Evolutionary conservation across 2,888 invertebrate genomes (phyloP), one percentile per base, ranked within the genome.

Genomic region (Pecten maximus): DNA sequence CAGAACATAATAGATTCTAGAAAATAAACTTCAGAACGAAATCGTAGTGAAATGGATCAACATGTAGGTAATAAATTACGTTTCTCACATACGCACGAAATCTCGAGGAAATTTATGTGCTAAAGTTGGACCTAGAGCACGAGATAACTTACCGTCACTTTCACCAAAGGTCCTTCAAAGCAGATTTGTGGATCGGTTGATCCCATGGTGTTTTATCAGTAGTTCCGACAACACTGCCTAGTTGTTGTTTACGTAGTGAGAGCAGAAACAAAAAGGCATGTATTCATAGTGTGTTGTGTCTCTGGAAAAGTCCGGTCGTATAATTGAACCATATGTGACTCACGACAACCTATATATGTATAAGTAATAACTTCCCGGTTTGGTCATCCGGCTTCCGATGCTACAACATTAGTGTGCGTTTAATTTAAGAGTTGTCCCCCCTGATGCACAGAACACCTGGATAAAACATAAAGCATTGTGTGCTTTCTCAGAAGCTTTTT

Each of bases 351-450:
- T n/a, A n/a, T n/a, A n/a, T n/a, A n/a, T n/a, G n/a, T n/a, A 10
- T 12, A 60, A 74, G 54, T 35, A 35, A 74, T 74, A 35, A 74
- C 74, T 74, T 74, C 74, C 74, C 74, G 74, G 74, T 74, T 35
- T 74, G 54, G 74, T 74, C 74, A 74, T 35, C 28, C 28, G 74
- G 74, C 74, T 74, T 74, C 74, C 74, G 74, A 28, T 23, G 35
- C 28, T 8, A 6, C 19, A 6, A 3, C 16, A 12, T 19, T 15
- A 19, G 54, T 19, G 54, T n/a, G 54, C 35, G 60, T 23, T 60
- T 10, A 74, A 74, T 35, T 74, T 74, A 44, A 4, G 74, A 74
- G 74, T 74, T 74, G 74, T 74, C 16, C 74, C 74, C 74, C 74
- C 74, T 74, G 74, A 74, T 74, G 35, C 74, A 74, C 74, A 74